A percentile compares a stretch with the other conserved stretches of the same genome.
phyloP scores from a whole-genome alignment of 2,113 vertebrate genomes.

The Alexandromys fortis region DNA sequence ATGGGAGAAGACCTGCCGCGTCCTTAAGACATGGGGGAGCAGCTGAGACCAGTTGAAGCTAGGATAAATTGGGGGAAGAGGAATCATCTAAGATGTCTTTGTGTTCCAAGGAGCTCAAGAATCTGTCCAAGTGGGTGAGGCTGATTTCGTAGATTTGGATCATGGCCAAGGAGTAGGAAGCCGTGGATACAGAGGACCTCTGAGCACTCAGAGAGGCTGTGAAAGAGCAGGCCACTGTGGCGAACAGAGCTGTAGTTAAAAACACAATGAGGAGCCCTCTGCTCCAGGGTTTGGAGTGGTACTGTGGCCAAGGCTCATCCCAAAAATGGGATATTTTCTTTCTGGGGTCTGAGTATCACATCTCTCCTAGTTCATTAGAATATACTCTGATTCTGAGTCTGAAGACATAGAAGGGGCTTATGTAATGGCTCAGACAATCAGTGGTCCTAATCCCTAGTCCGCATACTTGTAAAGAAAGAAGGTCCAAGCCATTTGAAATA shows the following conservation, averaged over 20 bases:
- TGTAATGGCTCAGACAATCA: background rate
- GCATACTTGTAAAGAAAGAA: too few species aligned
- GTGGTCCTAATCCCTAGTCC: background rate
- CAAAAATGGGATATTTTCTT: background rate
- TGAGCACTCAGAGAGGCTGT: background rate
- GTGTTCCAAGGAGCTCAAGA: background rate
- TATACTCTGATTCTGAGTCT: background rate
- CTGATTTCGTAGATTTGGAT: background rate
- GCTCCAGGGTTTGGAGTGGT: background rate
- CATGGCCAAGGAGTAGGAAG: background rate
- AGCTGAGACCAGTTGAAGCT: background rate
- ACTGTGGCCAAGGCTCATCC: background rate
- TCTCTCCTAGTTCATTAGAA: background rate
- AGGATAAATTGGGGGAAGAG: background rate
- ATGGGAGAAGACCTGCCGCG: too few species aligned
- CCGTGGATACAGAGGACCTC: background rate
- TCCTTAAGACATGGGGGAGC: background rate
- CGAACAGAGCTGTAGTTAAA: background rate
- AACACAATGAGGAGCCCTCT: too few species aligned
- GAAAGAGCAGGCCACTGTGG: background rate
- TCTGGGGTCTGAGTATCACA: background rate
- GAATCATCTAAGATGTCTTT: too few species aligned
- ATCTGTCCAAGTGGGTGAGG: background rate
- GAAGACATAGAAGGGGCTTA: background rate
- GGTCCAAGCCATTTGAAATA: background rate